Conservation (phyloP, 92 coral and sea anemone species). For the Epizoanthus stellaris region DNA sequence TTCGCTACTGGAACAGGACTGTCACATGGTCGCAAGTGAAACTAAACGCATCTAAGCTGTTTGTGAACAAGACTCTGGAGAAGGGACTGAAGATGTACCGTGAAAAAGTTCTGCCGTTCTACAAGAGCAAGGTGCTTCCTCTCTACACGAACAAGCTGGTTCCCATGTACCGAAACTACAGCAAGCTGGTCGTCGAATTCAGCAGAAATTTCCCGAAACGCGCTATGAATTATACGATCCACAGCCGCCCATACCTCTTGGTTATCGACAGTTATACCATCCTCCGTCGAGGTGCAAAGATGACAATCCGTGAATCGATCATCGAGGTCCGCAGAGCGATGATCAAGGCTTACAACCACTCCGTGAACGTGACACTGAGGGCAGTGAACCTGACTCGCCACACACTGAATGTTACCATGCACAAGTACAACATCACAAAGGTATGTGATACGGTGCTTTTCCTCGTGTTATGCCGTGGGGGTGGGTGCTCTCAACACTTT, state of each 20-base stretch:
- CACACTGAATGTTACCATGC: slow-evolving; percentile 42
- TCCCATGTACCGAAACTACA: slow-evolving; percentile 72
- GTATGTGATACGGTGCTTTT: neutral
- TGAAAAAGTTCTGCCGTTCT: slow-evolving; percentile 71
- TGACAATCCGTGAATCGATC: slow-evolving; percentile 79
- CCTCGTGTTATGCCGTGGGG: no score
- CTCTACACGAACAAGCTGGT: slow-evolving; percentile 60
- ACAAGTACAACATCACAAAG: slow-evolving; percentile 68
- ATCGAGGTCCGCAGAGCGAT: slow-evolving; percentile 51
- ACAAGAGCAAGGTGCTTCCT: slow-evolving; percentile 66
- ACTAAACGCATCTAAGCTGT: slow-evolving; percentile 61
- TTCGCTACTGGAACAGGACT: slow-evolving; percentile 53
- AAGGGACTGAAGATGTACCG: slow-evolving; percentile 67
- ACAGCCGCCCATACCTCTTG: slow-evolving; percentile 64
- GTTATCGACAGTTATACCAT: slow-evolving; percentile 42
- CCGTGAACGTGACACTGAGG: slow-evolving; percentile 56
- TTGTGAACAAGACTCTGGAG: slow-evolving; percentile 77
- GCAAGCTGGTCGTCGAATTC: slow-evolving; percentile 44
- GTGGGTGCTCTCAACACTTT: no score
- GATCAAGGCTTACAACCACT: slow-evolving; percentile 67
- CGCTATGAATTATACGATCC: slow-evolving; percentile 54
- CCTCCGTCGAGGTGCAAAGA: slow-evolving; percentile 72
- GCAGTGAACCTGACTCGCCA: slow-evolving; percentile 64
- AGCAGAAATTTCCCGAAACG: slow-evolving; percentile 58
- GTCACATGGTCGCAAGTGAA: slow-evolving; percentile 50